These are phyloP conservation scores for Drosophila virilis DNA, from an alignment of 1,140 invertebrate genomes.

Conservation along the genomic window DNA sequence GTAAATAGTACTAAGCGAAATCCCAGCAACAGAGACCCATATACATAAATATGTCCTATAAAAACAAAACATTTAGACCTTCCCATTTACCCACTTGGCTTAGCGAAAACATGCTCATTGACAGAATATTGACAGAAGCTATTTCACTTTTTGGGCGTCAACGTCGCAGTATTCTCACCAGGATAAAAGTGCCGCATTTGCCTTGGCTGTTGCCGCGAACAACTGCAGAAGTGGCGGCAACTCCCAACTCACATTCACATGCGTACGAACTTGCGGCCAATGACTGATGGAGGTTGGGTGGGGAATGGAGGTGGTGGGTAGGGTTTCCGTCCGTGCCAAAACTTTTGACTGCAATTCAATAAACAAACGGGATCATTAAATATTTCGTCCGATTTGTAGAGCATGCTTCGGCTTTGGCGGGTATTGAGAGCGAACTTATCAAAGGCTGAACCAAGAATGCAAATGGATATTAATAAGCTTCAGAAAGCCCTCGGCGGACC, in stretches of 20 bases:
- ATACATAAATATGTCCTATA: conserved; percentile 22
- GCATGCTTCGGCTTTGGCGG: conserved; percentile 22
- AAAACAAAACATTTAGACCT: conserved; percentile 28
- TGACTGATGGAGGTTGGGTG: conserved; percentile 15
- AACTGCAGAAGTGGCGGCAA: conserved; percentile 21
- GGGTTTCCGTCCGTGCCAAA: conserved; percentile 79
- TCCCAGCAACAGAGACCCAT: conserved; percentile 26
- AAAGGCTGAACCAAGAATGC: conserved; percentile 47
- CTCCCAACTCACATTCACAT: conserved; percentile 29
- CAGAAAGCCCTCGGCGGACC: conserved; percentile 11
- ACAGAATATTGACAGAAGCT: conserved; percentile 84
- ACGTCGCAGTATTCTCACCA: conserved; percentile 15
- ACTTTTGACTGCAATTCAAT: conserved; percentile 81
- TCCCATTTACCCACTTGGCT: conserved; percentile 50
- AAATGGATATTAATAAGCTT: conserved; percentile 70
- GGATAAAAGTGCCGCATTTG: conserved; percentile 53
- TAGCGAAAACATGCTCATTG: conserved; percentile 75
- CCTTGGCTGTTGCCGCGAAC: conserved; percentile 21
- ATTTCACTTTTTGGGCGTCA: conserved; percentile 73
- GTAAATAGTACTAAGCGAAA: conserved; percentile 65
- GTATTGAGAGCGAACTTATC: conserved; percentile 46
- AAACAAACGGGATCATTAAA: conserved; percentile 83
- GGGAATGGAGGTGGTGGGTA: conserved; percentile 21
- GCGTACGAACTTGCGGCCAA: conserved; percentile 64
- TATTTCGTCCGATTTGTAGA: conserved; percentile 67